A percentile compares a stretch with the other conserved stretches of the same genome.
phyloP scores from a whole-genome alignment of 2,113 vertebrate species.

The Clinocottus analis region DNA sequence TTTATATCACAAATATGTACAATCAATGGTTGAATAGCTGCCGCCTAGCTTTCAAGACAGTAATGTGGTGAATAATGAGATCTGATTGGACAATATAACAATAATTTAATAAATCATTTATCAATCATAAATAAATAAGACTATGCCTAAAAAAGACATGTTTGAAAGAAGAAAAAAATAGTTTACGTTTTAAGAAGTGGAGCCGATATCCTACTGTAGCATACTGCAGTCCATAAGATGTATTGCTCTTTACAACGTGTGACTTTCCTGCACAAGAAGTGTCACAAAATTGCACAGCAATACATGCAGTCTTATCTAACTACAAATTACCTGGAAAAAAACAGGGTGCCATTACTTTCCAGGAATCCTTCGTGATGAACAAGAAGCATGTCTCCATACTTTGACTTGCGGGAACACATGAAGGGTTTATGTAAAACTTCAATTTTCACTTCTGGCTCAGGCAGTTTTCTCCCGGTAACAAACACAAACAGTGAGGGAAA shows the following conservation, averaged over 20 bases:
- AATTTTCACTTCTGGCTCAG: slow-evolving; percentile 92
- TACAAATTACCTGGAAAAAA: slow-evolving; percentile 92
- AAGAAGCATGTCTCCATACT: slow-evolving; percentile 92
- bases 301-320: not conserved
- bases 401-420: slow-evolving; percentile 89
- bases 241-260: not conserved
- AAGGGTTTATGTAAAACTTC: slow-evolving; percentile 93
- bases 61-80: not conserved
- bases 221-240: not conserved
- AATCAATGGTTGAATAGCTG: not conserved
- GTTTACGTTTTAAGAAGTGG: not conserved
- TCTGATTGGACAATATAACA: not conserved
- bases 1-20: slow-evolving; percentile 5
- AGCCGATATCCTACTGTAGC: not conserved
- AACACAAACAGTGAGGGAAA: slow-evolving; percentile 72
- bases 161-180: not conserved
- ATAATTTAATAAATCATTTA: not conserved
- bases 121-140: not conserved
- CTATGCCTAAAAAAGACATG: not conserved
- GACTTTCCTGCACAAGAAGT: not conserved
- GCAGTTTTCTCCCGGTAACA: slow-evolving; percentile 86
- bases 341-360: slow-evolving; percentile 91
- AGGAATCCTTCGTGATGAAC: slow-evolving; percentile 93
- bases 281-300: not conserved
- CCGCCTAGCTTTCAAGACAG: not conserved